Percentiles rank a stretch among this genome's conserved stretches.
Conservation (phyloP, 2,888 invertebrate genomes). For the Drosophila fungiperda region DNA sequence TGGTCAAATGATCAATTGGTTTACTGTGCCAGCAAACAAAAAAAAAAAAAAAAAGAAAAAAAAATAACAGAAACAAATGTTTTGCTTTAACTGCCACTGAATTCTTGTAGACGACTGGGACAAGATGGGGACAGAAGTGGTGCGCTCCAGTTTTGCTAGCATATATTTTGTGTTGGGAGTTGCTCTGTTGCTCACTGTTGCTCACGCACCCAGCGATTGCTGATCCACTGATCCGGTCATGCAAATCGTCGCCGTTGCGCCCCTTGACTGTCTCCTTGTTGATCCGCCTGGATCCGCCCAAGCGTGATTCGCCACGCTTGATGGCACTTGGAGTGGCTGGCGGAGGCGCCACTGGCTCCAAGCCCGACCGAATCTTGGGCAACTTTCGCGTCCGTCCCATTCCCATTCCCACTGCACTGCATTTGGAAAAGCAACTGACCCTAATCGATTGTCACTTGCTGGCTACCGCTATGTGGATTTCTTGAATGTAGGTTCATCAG, state of each 20-base stretch:
- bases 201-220: slow-evolving; percentile 69
- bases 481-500: slow-evolving; percentile 56
- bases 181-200: slow-evolving; percentile 13
- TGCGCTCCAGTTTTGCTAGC: slow-evolving; percentile 68
- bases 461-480: slow-evolving; percentile 48
- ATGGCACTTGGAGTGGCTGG: slow-evolving; percentile 47
- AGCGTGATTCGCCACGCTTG: slow-evolving; percentile 60
- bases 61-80: slow-evolving; percentile 1
- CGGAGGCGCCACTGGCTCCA: slow-evolving; percentile 47
- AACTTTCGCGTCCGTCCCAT: slow-evolving; percentile 37
- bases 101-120: slow-evolving; percentile 47
- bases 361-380: slow-evolving; percentile 37
- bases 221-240: slow-evolving; percentile 67
- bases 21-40: slow-evolving; percentile 74
- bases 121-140: slow-evolving; percentile 33
- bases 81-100: slow-evolving; percentile 29
- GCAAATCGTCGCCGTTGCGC: slow-evolving; percentile 67
- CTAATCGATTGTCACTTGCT: slow-evolving; percentile 78
- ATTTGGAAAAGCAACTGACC: slow-evolving; percentile 48
- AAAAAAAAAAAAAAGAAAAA: neutral
- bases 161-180: slow-evolving; percentile 28
- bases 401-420: slow-evolving; percentile 10
- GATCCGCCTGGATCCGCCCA: slow-evolving; percentile 38
- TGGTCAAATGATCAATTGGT: slow-evolving; percentile 84
- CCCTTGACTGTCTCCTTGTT: slow-evolving; percentile 54